A percentile compares a stretch with the other conserved stretches of the same genome.
Conservation (phyloP, 1,140 invertebrate species). For the Sycophila sp. region DNA sequence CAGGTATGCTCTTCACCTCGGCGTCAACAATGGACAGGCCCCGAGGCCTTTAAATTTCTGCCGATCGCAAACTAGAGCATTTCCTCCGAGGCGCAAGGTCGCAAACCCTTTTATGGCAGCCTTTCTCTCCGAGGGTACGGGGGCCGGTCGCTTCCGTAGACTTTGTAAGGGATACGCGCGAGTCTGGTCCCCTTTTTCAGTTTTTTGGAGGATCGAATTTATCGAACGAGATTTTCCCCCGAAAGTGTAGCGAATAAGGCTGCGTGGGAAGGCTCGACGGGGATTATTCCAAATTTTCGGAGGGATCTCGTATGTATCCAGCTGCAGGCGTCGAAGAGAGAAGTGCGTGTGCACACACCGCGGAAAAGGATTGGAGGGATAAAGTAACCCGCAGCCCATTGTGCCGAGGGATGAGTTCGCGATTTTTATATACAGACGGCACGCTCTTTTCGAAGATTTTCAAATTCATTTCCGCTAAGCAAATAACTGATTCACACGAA, state of each 20-base stretch:
- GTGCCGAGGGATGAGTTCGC: not conserved
- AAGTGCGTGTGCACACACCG: not conserved
- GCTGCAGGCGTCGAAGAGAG: not conserved
- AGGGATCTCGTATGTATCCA: not conserved
- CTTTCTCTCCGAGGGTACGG: not conserved
- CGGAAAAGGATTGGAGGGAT: conserved; percentile 6
- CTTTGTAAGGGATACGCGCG: conserved; percentile 31
- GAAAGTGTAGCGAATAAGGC: conserved; percentile 22
- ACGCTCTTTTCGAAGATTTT: too few species aligned
- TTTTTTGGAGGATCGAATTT: conserved; percentile 29
- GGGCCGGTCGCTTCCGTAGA: conserved; percentile 14
- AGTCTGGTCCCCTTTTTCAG: not conserved
- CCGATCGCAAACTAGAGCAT: conserved; percentile 26
- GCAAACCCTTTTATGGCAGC: conserved; percentile 31
- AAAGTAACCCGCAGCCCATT: not conserved
- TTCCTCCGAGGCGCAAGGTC: conserved; percentile 35
- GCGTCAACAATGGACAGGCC: conserved; percentile 23
- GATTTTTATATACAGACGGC: too few species aligned
- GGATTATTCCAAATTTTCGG: conserved; percentile 15
- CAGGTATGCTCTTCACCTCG: not conserved
- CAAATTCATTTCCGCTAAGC: too few species aligned
- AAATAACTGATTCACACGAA: too few species aligned
- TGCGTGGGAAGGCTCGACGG: conserved; percentile 43
- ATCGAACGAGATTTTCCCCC: conserved; percentile 34
- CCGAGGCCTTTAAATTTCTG: not conserved